phyloP scores from a whole-genome alignment of 2,797 vertebrate genomes.

The Nyctibius grandis region DNA sequence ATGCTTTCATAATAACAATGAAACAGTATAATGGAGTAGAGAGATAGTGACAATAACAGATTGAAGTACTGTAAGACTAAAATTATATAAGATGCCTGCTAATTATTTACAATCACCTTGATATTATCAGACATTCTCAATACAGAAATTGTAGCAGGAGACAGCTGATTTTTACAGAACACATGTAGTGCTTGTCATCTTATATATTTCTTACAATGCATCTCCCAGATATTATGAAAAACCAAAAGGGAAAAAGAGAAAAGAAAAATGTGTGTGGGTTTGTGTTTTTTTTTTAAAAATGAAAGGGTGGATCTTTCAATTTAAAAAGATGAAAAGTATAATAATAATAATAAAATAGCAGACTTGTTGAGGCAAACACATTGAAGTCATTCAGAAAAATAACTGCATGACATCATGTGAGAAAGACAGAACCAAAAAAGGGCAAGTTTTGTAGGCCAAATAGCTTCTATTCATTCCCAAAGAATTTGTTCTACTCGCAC shows the following conservation, averaged over 20 bases:
- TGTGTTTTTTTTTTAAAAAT: neutral
- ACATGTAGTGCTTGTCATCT: neutral
- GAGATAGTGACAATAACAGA: neutral
- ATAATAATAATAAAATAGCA: neutral
- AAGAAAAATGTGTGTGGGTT: neutral
- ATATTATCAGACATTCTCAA: neutral
- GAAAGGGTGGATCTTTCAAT: neutral
- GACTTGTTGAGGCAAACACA: constrained; percentile 44
- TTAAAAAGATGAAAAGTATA: neutral
- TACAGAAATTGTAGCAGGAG: neutral
- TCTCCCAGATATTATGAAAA: neutral
- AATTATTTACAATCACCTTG: neutral
- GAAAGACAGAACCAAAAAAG: constrained; percentile 64
- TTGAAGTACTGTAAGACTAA: neutral
- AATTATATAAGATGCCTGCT: neutral
- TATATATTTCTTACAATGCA: neutral
- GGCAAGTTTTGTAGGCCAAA: constrained; percentile 29
- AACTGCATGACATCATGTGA: constrained; percentile 54
- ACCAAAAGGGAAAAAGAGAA: neutral
- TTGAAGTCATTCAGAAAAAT: constrained; percentile 64
- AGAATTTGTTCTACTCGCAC: constrained; percentile 33
- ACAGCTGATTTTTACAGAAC: neutral
- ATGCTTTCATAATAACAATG: neutral
- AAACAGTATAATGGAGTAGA: neutral
- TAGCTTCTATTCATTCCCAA: constrained; percentile 51